A percentile compares a stretch with the other conserved stretches of the same genome.
Evolutionary conservation across 2,797 vertebrate genomes (phyloP).

Genomic region (Lophius americanus): DNA sequence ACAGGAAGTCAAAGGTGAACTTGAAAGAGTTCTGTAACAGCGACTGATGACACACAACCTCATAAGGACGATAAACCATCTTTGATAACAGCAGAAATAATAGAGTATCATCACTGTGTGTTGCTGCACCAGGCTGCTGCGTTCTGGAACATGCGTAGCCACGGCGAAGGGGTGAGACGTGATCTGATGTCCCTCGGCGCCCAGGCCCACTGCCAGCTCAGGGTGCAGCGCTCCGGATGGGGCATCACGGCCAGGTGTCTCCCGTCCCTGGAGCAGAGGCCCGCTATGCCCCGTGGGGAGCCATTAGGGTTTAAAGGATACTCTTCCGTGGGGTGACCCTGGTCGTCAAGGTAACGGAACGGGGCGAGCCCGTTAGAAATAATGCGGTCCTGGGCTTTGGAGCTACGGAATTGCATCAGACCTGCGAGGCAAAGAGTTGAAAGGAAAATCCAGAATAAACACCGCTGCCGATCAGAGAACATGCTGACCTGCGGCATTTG

Average conservation of each 20-base stretch:
- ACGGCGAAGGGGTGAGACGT: slow-evolving; percentile 81
- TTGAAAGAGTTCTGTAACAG: not conserved
- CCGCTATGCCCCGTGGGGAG: slow-evolving; percentile 86
- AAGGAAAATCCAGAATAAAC: slow-evolving; percentile 17
- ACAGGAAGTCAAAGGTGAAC: slow-evolving; percentile 1
- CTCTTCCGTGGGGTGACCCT: slow-evolving; percentile 81
- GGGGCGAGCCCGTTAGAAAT: slow-evolving; percentile 79
- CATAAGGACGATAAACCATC: not conserved
- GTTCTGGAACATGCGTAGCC: slow-evolving; percentile 89
- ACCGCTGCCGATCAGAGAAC: slow-evolving; percentile 27
- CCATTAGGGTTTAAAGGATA: slow-evolving; percentile 94
- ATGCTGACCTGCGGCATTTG: slow-evolving; percentile 12
- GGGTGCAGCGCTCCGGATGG: slow-evolving; percentile 90
- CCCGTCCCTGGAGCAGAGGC: slow-evolving; percentile 87
- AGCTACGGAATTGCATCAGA: slow-evolving; percentile 86
- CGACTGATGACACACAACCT: not conserved
- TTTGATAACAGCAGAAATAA: slow-evolving; percentile 7
- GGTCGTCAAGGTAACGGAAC: slow-evolving; percentile 88
- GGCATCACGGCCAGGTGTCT: slow-evolving; percentile 94
- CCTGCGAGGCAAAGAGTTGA: slow-evolving; percentile 72
- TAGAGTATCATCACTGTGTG: slow-evolving; percentile 25
- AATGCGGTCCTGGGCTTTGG: slow-evolving; percentile 70
- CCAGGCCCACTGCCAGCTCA: slow-evolving; percentile 94
- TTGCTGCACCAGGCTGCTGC: slow-evolving; percentile 85
- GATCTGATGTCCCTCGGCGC: slow-evolving; percentile 77